Evolutionary conservation across 1,140 invertebrate genomes (phyloP).

Genomic region (Solen grandis): DNA sequence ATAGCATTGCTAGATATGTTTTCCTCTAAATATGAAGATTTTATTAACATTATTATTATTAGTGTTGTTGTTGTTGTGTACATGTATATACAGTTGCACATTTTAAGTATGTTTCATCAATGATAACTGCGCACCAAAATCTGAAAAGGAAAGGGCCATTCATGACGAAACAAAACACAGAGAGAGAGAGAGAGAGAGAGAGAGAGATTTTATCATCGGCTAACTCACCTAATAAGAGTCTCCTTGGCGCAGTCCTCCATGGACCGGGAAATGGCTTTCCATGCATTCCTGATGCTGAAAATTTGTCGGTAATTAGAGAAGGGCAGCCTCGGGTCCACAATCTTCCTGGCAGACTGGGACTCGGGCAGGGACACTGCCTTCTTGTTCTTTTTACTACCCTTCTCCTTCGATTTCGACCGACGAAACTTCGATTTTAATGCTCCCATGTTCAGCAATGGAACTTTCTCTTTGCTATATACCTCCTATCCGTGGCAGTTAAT

Average conservation of each 20-base stretch:
- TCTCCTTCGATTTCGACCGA: slow-evolving; percentile 55
- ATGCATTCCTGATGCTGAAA: slow-evolving; percentile 71
- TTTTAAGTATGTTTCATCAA: too few species aligned
- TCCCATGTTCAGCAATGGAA: slow-evolving; percentile 54
- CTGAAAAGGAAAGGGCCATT: too few species aligned
- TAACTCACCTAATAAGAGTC: slow-evolving; percentile 68
- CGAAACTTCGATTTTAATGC: slow-evolving; percentile 63
- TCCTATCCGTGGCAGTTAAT: neutral
- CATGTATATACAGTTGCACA: too few species aligned
- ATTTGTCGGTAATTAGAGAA: slow-evolving; percentile 71
- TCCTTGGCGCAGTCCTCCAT: slow-evolving; percentile 70
- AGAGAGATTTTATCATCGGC: too few species aligned
- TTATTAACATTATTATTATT: too few species aligned
- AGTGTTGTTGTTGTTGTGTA: too few species aligned
- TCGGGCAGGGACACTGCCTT: slow-evolving; percentile 58
- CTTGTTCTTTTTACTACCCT: slow-evolving; percentile 21
- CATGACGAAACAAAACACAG: too few species aligned
- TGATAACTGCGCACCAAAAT: too few species aligned
- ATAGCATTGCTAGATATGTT: too few species aligned
- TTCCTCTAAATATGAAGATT: too few species aligned
- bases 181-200: too few species aligned
- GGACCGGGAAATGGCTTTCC: slow-evolving; percentile 67
- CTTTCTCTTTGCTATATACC: neutral
- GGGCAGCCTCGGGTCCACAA: slow-evolving; percentile 70
- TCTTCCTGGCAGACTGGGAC: slow-evolving; percentile 61